Base-by-base conservation (phyloP, 2,888 invertebrate species). In the Fabriciana adippe region DNA sequence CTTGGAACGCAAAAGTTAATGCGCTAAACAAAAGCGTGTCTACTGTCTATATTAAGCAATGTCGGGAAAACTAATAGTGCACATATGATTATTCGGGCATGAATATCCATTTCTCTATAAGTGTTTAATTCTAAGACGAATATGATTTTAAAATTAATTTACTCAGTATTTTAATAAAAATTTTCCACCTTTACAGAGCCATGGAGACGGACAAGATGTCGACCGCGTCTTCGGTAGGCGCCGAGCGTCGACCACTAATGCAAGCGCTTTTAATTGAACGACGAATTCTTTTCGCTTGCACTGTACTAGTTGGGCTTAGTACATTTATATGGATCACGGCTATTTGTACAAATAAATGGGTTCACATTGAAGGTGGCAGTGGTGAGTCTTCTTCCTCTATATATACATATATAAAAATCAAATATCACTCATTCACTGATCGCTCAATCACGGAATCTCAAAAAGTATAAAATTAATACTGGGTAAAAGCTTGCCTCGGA, bases 341-440 rank as follows among this genome's bases (percentile, higher is more conserved):
- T 26, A 95, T 96, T 59, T 94, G 95, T 71, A 96, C 96, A 3
- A 94, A 95, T 79, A 95, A 95, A 79, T 97, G 96, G 96, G 94
- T 95, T 75, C 93, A 93, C 55, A 93, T 96, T 70, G 84, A 83
- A 72, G 87, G 86, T 54, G 86, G 83, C 18, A 76, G 83, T 72
- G 91, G 92, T 92, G 71, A 84, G 86, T 74, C 21, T 26, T 11
- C 8, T 51, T 47, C 16, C 31, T 57, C 21, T 26, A 11, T 4
- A 53, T 4, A 14, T 35, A 35, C 8, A n/a, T 5, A 41, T 41
- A 1, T 11, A 41, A 11, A 41, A 41, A 11, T 11, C 2, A 41
- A 41, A 41, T 41, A 8, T 41, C 8, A 41, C 35, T 41, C 11
- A 41, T 2, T 41, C 8, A 1, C 35, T 8, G 35, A 41, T 41